Evolutionary conservation across 2,888 invertebrate species (phyloP), one percentile per base, ranked within the genome.

Genomic region (Drosophila villosipedis): DNA sequence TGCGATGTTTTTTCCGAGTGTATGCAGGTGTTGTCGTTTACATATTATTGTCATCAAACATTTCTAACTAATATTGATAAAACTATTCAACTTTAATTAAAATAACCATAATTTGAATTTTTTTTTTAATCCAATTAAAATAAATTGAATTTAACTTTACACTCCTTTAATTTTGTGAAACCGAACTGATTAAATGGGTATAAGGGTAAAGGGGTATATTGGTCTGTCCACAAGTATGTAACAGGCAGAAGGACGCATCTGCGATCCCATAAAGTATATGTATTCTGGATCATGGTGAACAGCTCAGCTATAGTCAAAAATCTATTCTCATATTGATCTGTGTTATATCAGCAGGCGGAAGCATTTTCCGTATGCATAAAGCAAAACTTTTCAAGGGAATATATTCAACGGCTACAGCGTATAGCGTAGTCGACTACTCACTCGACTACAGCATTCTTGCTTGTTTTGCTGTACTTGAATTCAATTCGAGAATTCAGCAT

Each of bases 51-150:
- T 53, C 71, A 37, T 50, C 58, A 39, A 68, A 65, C 58, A 72
- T 63, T 54, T 57, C 61, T 19, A 71, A 71, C 63, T 78, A 87
- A 83, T 84, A 81, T 83, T 84, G 76, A 68, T 82, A 84, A 68
- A 76, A 76, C 78, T 70, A 76, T 84, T 83, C 84, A 78, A 41
- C 57, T 68, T 82, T 78, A 83, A 83, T 83, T 87, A 78, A 82
- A 83, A 71, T 62, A 52, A 69, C 70, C 78, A 69, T 68, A 58
- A 62, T 63, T 68, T 71, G 55, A 59, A 49, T 9, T 10, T 37
- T 12, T 12, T 50, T 31, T 53, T 28, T 28, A 28, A 4, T 25
- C 47, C 47, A 47, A 47, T 47, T 25, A 16, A 28, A 47, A 28
- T 25, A 25, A 47, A 47, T 47, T 16, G 47, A 47, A 25, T 47